Percentiles rank a stretch among this genome's conserved stretches.
These are phyloP conservation scores for Malurus elegans DNA, from an alignment of 2,113 vertebrate species.

Conservation along the genomic window DNA sequence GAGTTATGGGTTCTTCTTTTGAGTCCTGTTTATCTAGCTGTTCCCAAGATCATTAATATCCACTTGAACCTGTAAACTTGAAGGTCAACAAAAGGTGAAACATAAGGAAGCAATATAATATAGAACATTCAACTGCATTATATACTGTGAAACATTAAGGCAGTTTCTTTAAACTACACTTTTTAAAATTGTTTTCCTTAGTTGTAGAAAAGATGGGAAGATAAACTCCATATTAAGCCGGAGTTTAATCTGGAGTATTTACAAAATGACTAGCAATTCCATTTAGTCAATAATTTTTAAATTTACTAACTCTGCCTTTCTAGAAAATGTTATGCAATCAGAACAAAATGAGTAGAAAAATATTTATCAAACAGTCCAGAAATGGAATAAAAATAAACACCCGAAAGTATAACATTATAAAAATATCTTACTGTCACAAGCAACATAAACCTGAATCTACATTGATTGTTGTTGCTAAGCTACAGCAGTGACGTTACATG, in stretches of 20 bases:
- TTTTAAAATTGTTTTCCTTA: not conserved
- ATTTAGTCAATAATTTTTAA: not conserved
- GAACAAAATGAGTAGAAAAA: not conserved
- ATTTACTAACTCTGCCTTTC: not conserved
- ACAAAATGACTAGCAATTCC: not conserved
- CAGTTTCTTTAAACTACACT: not conserved
- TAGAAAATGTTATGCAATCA: not conserved
- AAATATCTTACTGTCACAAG: not conserved
- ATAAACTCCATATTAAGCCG: not conserved
- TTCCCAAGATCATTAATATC: conserved; percentile 27
- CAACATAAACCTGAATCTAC: not conserved
- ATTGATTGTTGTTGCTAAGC: not conserved
- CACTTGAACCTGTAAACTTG: conserved; percentile 34
- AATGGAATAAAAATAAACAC: not conserved
- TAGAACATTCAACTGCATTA: not conserved
- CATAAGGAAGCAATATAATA: conserved; percentile 42
- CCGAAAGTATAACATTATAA: not conserved
- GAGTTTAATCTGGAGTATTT: not conserved
- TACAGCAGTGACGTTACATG: not conserved
- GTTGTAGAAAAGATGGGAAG: not conserved
- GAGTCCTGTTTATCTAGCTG: conserved; percentile 32
- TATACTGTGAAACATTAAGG: not conserved
- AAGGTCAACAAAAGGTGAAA: conserved; percentile 45
- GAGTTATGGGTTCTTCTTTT: not conserved
- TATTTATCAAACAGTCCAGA: not conserved